These are phyloP conservation scores for Drosophila austrosaltans DNA, from an alignment of 2,888 invertebrate species.

Conservation along the genomic window DNA sequence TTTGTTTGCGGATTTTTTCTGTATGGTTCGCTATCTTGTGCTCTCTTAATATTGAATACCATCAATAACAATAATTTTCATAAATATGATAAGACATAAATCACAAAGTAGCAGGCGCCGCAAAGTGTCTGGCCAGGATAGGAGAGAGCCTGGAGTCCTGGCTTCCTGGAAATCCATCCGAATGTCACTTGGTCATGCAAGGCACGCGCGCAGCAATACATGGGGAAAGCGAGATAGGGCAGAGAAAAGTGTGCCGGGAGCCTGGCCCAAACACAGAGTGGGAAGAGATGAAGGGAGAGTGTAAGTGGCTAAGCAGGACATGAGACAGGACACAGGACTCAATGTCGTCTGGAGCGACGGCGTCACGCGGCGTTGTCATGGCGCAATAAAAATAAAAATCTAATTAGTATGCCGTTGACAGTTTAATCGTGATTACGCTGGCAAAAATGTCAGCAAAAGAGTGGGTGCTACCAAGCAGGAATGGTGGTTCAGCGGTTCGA, in stretches of 20 bases:
- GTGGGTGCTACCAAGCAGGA: background rate
- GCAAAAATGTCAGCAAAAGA: constrained; percentile 78
- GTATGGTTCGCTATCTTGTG: constrained; percentile 2
- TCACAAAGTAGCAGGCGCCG: constrained; percentile 74
- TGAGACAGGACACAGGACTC: constrained; percentile 32
- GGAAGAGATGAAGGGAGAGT: background rate
- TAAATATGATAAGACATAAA: constrained; percentile 80
- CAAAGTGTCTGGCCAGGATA: constrained; percentile 57
- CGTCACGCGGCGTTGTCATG: constrained; percentile 77
- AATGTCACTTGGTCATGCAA: constrained; percentile 64
- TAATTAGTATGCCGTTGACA: constrained; percentile 84
- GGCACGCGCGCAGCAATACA: constrained; percentile 57
- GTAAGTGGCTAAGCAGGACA: constrained; percentile 44
- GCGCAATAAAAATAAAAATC: constrained; percentile 82
- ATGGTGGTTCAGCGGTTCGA: background rate
- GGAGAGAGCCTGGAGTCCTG: constrained; percentile 29
- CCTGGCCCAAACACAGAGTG: constrained; percentile 2
- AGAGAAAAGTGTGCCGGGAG: constrained; percentile 38
- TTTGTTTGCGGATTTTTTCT: constrained; percentile 9
- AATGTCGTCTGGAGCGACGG: constrained; percentile 47
- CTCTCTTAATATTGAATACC: constrained; percentile 71
- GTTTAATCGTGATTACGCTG: constrained; percentile 83
- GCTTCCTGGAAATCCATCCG: constrained; percentile 20
- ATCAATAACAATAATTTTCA: constrained; percentile 79
- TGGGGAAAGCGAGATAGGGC: constrained; percentile 28